phyloP scores from a whole-genome alignment of 2,113 vertebrate species.

The Hyaena hyaena region DNA sequence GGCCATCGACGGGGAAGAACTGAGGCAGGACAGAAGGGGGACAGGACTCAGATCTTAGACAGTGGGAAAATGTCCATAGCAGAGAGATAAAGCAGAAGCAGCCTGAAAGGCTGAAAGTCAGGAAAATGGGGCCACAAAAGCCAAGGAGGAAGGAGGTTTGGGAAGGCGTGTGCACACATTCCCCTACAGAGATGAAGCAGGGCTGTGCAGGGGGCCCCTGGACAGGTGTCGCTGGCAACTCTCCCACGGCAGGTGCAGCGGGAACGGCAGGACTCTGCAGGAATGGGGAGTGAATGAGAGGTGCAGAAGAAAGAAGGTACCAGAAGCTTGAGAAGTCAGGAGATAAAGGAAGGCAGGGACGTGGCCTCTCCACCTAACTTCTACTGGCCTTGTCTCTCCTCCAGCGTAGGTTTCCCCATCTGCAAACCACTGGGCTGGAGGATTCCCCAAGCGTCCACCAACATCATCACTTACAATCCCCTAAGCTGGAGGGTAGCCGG shows the following conservation, averaged over 20 bases:
- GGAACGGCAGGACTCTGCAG: neutral
- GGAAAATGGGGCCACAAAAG: accelerated
- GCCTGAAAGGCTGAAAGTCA: neutral
- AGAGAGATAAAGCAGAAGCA: neutral
- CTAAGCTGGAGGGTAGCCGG: neutral
- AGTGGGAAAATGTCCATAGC: neutral
- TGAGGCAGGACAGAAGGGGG: neutral
- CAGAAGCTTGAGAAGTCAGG: neutral
- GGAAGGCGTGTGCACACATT: neutral
- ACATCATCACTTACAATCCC: neutral
- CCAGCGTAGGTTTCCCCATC: neutral
- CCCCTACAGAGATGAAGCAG: neutral
- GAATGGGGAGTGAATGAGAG: accelerated
- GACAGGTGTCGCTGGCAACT: accelerated
- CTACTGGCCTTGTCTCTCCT: neutral
- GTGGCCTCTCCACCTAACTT: accelerated
- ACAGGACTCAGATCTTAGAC: neutral
- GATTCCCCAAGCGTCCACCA: neutral
- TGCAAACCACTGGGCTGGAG: neutral
- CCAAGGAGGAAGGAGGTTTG: neutral
- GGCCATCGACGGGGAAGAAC: neutral
- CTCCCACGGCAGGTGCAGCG: neutral
- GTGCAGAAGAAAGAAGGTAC: accelerated
- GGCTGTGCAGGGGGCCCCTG: too few species aligned
- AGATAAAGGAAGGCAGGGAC: neutral